These are phyloP conservation scores for Heliocidaris tuberculata DNA, from an alignment of 35 echinoderm and acorn worm genomes.

Conservation along the genomic window DNA sequence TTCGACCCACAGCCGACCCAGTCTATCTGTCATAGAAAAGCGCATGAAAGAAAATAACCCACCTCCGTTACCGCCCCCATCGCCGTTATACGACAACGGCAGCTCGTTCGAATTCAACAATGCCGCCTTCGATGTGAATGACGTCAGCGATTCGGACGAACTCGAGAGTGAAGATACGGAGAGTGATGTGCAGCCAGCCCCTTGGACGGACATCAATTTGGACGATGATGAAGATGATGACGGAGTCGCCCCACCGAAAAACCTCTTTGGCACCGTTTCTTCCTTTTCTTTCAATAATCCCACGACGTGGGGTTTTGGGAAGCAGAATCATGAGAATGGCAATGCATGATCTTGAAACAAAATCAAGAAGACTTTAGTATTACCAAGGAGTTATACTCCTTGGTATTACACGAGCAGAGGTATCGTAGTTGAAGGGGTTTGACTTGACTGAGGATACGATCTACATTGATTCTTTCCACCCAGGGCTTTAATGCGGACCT, in stretches of 20 bases:
- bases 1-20: neutral
- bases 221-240: slow-evolving; percentile 6
- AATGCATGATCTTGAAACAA: neutral
- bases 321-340: neutral
- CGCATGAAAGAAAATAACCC: neutral
- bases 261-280: slow-evolving; percentile 13
- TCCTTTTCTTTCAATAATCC: slow-evolving; percentile 20
- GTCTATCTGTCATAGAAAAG: slow-evolving; percentile 21
- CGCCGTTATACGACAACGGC: neutral
- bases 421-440: too few relatives aligned
- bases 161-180: slow-evolving; percentile 14
- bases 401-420: too few relatives aligned
- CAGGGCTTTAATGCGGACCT: too few relatives aligned
- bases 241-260: neutral
- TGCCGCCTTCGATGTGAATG: slow-evolving; percentile 15
- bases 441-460: too few relatives aligned
- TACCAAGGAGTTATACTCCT: too few relatives aligned
- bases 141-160: slow-evolving; percentile 44
- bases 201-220: slow-evolving; percentile 33
- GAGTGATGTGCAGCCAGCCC: neutral
- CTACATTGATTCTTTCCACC: too few relatives aligned
- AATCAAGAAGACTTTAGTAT: too few relatives aligned
- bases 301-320: slow-evolving; percentile 21
- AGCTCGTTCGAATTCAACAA: slow-evolving; percentile 24
- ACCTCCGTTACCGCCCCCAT: neutral